Base-by-base conservation (phyloP, 2,888 invertebrate species). In the Nasonia oneida region DNA sequence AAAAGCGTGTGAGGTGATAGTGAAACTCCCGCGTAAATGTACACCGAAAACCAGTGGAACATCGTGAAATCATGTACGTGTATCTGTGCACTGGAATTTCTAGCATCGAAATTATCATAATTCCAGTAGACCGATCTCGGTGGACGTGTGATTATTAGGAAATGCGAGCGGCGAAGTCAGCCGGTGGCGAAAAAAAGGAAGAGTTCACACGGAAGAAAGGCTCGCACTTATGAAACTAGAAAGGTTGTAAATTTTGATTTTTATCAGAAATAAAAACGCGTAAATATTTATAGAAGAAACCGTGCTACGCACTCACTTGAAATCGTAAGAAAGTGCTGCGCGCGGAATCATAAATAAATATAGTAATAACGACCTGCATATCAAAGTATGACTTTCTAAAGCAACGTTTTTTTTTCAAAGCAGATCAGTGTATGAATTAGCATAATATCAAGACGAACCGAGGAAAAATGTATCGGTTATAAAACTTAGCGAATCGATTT, bases 31-130 rank as follows among this genome's bases (percentile, higher is more conserved):
- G 29, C 29, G 29, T 29, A 29, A 29, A 29, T 29, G 29, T 29
- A 29, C 29, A 29, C 29, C 29, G 29, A 29, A 74, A 50, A 47
- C 47, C 53, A 75, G 57, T 47, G 42, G 42, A 74, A 81, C 71
- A 14, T 39, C 39, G 81, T 61, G 79, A 80, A 81, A 81, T 74
- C 47, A 71, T 37, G 4, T 57, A 23, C 8, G 61, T 53, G 64
- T 23, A 23, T 53, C 0, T 15, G 57, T 18, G 37, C 37, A 37
- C 57, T 12, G 23, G 47, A 71, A 83, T 83, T 77, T 77, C n/a
- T 71, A 71, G 29, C 57, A 39, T 42, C 57, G 53, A 42, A 77
- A 77, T 83, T 71, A 83, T 71, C 77, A 83, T 83, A 76, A 83
- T 83, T 83, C 70, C 50, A n/a, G 23, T 75, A 50, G 37, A 47